A percentile compares a stretch with the other conserved stretches of the same genome.
Conservation (phyloP, 2,888 invertebrate species). For the Hedychridium roseum region DNA sequence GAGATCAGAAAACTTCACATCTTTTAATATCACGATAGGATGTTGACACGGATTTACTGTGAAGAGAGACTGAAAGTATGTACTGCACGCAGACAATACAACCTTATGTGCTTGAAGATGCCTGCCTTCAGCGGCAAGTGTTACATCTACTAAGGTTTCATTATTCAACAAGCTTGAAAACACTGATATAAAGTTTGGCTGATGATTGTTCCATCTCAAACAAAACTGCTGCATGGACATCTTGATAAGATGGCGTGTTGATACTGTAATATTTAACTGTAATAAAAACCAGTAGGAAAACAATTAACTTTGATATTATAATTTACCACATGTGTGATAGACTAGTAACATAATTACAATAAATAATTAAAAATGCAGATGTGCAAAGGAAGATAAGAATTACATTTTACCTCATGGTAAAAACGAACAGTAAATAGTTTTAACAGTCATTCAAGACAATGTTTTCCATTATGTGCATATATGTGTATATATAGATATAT, state of each 20-base stretch:
- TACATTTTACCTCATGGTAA: too few species aligned
- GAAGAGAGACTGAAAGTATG: constrained; percentile 90
- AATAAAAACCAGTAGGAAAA: constrained; percentile 7
- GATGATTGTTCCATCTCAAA: constrained; percentile 92
- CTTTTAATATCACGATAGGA: constrained; percentile 89
- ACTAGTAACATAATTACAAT: too few species aligned
- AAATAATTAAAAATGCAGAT: too few species aligned
- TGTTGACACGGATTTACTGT: constrained; percentile 88
- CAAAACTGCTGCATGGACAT: constrained; percentile 82
- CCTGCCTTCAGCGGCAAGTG: constrained; percentile 88
- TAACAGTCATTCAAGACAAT: too few species aligned
- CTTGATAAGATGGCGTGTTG: constrained; percentile 21
- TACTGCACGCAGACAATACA: constrained; percentile 88
- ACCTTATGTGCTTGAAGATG: constrained; percentile 90
- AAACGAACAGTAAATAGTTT: too few species aligned
- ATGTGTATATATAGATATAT: not conserved
- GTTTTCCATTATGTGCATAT: not conserved
- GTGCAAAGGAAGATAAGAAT: too few species aligned
- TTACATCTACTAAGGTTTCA: constrained; percentile 88
- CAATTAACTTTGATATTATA: not conserved
- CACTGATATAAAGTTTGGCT: constrained; percentile 90
- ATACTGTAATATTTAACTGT: constrained; percentile 4
- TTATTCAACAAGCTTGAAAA: constrained; percentile 84
- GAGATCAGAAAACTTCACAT: constrained; percentile 85
- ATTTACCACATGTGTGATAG: too few species aligned